A percentile compares a stretch with the other conserved stretches of the same genome.
Evolutionary conservation across 2,888 invertebrate species (phyloP).

Genomic region (Octonoba sinensis): DNA sequence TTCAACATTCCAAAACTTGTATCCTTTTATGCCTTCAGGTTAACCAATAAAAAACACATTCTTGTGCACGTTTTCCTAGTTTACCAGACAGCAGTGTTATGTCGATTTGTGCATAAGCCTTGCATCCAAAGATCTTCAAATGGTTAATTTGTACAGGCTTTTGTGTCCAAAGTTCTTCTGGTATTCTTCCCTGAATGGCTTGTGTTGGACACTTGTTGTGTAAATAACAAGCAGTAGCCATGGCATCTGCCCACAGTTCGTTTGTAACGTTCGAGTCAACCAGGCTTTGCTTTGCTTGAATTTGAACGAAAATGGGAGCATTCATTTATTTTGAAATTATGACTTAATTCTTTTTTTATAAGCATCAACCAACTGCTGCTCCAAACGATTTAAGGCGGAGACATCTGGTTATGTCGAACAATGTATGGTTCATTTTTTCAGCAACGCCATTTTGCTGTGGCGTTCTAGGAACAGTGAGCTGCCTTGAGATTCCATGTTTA

Average conservation of each 20-base stretch:
- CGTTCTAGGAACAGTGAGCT: constrained; percentile 4
- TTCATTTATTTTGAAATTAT: no score
- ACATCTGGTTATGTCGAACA: constrained; percentile 13
- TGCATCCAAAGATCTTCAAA: constrained; percentile 2
- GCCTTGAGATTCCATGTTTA: neutral
- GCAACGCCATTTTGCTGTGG: constrained; percentile 16
- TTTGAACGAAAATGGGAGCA: no score
- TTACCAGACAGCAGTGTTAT: constrained; percentile 1
- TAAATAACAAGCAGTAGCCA: constrained; percentile 4
- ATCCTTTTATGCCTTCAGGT: constrained; percentile 3
- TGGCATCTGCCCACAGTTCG: constrained; percentile 9
- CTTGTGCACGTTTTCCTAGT: neutral
- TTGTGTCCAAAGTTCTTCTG: neutral
- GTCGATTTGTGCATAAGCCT: constrained; percentile 1
- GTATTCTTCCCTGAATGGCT: neutral
- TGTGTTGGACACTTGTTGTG: constrained; percentile 7
- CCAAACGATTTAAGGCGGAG: no score
- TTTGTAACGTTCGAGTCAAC: constrained; percentile 4
- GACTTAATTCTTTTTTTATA: no score
- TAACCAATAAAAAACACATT: neutral
- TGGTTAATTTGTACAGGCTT: neutral
- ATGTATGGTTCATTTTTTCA: constrained; percentile 8
- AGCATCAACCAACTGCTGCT: no score
- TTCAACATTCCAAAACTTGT: constrained; percentile 2
- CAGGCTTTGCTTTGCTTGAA: no score